Evolutionary conservation across 92 coral and sea anemone species (phyloP).

Genomic region (Palythoa grandis): DNA sequence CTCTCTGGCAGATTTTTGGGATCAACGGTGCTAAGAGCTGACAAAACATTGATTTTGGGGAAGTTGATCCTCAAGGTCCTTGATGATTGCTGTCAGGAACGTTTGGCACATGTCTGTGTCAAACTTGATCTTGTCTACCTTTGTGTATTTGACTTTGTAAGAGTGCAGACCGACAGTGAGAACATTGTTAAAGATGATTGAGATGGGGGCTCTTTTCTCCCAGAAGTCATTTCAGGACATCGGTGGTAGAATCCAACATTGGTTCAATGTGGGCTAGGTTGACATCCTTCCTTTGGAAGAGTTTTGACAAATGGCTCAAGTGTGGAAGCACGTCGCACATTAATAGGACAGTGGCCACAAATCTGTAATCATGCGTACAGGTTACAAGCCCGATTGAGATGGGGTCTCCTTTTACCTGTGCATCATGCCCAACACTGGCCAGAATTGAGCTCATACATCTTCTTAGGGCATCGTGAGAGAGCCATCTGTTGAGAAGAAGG

Average conservation of each 20-base stretch:
- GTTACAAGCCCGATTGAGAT: not conserved
- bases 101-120: not conserved
- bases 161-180: not conserved
- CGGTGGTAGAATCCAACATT: not conserved
- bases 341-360: conserved; percentile 2
- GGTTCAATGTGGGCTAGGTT: conserved; percentile 14
- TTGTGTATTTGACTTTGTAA: not conserved
- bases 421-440: not conserved
- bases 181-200: not conserved
- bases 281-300: conserved; percentile 25
- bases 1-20: conserved; percentile 16
- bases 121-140: conserved; percentile 19
- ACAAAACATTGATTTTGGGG: conserved; percentile 12
- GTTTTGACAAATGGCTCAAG: not conserved
- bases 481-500: no score
- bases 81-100: conserved; percentile 21
- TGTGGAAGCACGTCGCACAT: conserved; percentile 19
- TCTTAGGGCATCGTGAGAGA: conserved; percentile 2
- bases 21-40: conserved; percentile 18
- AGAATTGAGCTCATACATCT: not conserved
- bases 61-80: not conserved
- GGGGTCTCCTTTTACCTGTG: not conserved
- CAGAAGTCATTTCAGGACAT: conserved; percentile 4
- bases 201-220: conserved; percentile 15
- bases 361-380: conserved; percentile 4